Evolutionary conservation across 1,140 invertebrate species (phyloP), one percentile per base, ranked within the genome.

Genomic region (Leptopilina boulardi): DNA sequence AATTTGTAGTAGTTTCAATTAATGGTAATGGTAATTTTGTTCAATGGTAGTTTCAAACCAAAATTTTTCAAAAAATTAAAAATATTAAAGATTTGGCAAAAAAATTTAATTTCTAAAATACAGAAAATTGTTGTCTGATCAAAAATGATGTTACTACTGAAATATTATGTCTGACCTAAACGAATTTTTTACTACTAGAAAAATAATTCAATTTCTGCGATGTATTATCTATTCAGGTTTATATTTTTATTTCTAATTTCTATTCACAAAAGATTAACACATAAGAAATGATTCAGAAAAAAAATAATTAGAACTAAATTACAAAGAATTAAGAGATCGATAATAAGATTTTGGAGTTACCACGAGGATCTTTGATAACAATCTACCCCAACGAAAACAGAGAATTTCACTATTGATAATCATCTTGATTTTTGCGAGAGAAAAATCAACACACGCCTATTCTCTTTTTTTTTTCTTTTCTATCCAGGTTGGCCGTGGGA

Each of bases 401-500:
- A 13, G 23, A 66, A 66, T 66, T 66, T 66, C 0, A 66, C 23
- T 66, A 66, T 34, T 30, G 59, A 66, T 66, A 66, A 13, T 30
- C 9, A 66, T 66, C 59, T 66, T 66, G 59, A 66, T 34, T 66
- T n/a, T 66, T 66, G 13, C 21, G 23, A 66, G 59, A 34, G 59
- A 66, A 66, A 66, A 66, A n/a, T 66, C 23, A n/a, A 66, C 59
- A 30, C 59, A 66, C 11, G 23, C 23, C 59, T 30, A 66, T n/a
- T 66, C 59, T n/a, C 23, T 38, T 66, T 30, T n/a, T 26, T n/a
- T 66, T 23, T n/a, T 11, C 9, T 66, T 30, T n/a, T 26, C 59
- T n/a, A 66, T 66, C 23, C 13, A 66, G 59, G 59, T 66, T 26
- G 13, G 59, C 59, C 26, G 59, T 66, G 59, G 59, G 59, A 66